phyloP scores from a whole-genome alignment of 1,140 invertebrate species.

The Whitmania pigra region DNA sequence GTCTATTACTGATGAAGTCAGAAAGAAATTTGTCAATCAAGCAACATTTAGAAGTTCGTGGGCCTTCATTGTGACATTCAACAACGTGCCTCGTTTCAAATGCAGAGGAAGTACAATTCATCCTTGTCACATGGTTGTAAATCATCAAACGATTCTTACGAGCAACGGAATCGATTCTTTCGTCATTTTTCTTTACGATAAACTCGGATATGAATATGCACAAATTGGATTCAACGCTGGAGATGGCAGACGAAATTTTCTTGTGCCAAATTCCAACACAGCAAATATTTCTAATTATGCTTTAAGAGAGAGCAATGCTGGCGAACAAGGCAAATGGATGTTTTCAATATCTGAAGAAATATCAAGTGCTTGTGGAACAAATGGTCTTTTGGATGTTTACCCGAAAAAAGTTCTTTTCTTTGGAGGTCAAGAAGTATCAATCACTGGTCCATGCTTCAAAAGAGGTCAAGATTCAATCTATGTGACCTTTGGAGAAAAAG shows the following conservation, averaged over 20 bases:
- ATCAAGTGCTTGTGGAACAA: background rate
- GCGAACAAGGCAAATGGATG: background rate
- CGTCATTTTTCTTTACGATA: constrained; percentile 9
- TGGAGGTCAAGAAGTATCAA: background rate
- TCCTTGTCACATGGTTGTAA: background rate
- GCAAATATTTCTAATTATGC: background rate
- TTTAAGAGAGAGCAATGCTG: background rate
- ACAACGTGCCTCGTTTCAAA: background rate
- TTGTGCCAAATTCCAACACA: background rate
- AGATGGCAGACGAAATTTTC: background rate
- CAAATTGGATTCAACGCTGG: constrained; percentile 7
- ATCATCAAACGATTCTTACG: constrained; percentile 2
- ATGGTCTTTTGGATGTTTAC: background rate
- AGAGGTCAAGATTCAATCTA: background rate
- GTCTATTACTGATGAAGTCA: background rate
- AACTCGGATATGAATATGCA: constrained; percentile 2
- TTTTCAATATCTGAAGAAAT: constrained; percentile 8
- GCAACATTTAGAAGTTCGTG: background rate
- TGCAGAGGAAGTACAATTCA: background rate
- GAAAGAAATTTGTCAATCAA: constrained; percentile 1
- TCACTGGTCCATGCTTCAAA: constrained; percentile 2
- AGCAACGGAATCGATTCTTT: constrained; percentile 4
- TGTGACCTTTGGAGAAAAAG: background rate
- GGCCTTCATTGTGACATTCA: constrained; percentile 1
- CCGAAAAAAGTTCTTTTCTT: background rate